Evolutionary conservation across 2,113 vertebrate genomes (phyloP).

Genomic region (Dendrocopos noguchii): DNA sequence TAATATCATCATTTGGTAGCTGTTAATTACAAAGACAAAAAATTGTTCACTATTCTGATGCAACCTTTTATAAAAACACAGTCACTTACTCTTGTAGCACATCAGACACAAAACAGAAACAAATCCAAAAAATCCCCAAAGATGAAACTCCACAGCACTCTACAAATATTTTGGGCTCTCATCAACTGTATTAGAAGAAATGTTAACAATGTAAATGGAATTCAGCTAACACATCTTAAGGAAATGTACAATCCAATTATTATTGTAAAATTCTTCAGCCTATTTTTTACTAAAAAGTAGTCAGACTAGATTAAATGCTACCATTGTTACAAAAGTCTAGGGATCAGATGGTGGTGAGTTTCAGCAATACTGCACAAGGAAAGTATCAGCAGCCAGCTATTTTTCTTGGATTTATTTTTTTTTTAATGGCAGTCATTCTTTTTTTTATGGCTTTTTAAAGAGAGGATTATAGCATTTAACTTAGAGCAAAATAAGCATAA

Average conservation of each 20-base stretch:
- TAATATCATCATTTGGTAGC: not conserved
- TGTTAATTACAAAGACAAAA: not conserved
- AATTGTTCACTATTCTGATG: not conserved
- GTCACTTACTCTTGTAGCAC: not conserved
- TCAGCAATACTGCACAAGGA: not conserved
- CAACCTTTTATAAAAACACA: not conserved
- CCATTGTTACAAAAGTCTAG: not conserved
- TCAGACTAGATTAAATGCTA: not conserved
- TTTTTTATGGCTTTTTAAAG: not conserved
- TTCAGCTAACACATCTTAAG: not conserved
- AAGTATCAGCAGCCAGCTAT: not conserved
- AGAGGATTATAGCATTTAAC: constrained; percentile 18
- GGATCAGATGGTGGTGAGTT: not conserved
- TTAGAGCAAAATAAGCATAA: constrained; percentile 30
- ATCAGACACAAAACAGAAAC: not conserved
- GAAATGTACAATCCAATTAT: not conserved
- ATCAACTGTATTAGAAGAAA: not conserved
- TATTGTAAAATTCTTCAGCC: not conserved
- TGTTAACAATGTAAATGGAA: not conserved
- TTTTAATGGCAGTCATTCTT: not conserved
- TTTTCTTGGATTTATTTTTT: not conserved
- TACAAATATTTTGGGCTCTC: not conserved
- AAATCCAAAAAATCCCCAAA: not conserved
- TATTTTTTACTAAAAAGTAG: not conserved
- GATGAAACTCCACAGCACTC: not conserved